Evolutionary conservation across 2,888 invertebrate species (phyloP).

Genomic region (Phyllotreta cruciferae): DNA sequence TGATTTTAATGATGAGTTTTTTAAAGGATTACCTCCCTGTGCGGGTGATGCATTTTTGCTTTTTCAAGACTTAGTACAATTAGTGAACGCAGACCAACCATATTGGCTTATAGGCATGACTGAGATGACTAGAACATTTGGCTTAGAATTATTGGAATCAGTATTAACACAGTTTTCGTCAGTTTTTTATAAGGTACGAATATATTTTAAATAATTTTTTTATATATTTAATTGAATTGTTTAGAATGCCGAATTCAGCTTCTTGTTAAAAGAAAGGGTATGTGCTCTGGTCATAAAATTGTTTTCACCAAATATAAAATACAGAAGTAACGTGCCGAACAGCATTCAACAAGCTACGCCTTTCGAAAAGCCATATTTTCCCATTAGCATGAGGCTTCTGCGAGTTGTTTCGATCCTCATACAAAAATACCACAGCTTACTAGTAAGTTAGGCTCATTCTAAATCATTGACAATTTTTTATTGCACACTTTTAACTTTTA

Average conservation of each 20-base stretch:
- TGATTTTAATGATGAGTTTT: constrained; percentile 16
- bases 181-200: constrained; percentile 81
- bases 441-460: constrained; percentile 68
- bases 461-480: constrained; percentile 10
- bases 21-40: constrained; percentile 75
- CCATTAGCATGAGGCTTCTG: constrained; percentile 93
- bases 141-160: constrained; percentile 92
- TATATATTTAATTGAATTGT: constrained; percentile 41
- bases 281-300: constrained; percentile 98
- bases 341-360: constrained; percentile 70
- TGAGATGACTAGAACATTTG: constrained; percentile 97
- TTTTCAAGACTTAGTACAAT: constrained; percentile 96
- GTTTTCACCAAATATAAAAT: constrained; percentile 98
- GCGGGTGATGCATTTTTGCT: constrained; percentile 94
- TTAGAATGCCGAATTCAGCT: constrained; percentile 93
- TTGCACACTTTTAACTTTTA: constrained; percentile 53
- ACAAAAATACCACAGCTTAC: constrained; percentile 87
- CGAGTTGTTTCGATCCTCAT: constrained; percentile 92
- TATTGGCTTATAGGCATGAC: constrained; percentile 95
- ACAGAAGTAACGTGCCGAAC: constrained; percentile 68
- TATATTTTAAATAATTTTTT: background rate
- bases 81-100: constrained; percentile 96
- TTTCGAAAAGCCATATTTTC: constrained; percentile 93
- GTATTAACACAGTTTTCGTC: constrained; percentile 86
- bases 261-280: constrained; percentile 93